Evolutionary conservation across 2,797 vertebrate species (phyloP).

Genomic region (Yasuhikotakia modesta): DNA sequence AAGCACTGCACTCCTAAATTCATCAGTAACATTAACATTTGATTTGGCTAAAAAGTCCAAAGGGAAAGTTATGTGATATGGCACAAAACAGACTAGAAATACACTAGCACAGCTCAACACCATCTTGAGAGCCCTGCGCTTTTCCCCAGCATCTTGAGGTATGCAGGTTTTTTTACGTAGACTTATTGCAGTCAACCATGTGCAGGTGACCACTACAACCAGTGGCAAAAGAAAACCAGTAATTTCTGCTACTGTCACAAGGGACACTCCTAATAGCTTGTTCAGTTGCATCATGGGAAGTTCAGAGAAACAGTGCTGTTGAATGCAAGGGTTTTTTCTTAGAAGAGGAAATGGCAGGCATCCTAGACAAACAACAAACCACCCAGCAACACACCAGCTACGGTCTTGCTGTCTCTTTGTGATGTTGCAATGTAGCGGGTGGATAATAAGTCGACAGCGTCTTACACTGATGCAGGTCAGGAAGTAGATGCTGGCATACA

Average conservation of each 20-base stretch:
- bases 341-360: slow-evolving; percentile 89
- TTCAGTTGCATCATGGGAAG: slow-evolving; percentile 79
- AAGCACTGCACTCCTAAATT: slow-evolving; percentile 71
- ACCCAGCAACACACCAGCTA: slow-evolving; percentile 76
- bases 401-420: slow-evolving; percentile 77
- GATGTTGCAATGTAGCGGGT: slow-evolving; percentile 79
- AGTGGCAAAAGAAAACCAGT: slow-evolving; percentile 87
- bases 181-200: slow-evolving; percentile 84
- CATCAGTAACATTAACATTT: slow-evolving; percentile 64
- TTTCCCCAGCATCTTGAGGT: slow-evolving; percentile 86
- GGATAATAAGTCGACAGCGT: slow-evolving; percentile 86
- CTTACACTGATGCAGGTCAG: slow-evolving; percentile 90
- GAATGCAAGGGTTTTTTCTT: slow-evolving; percentile 60
- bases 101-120: slow-evolving; percentile 88
- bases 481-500: slow-evolving; percentile 98
- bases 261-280: slow-evolving; percentile 65
- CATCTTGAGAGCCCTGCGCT: slow-evolving; percentile 89
- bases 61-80: slow-evolving; percentile 93
- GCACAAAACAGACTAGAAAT: slow-evolving; percentile 91
- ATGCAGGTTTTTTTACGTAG: slow-evolving; percentile 72
- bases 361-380: slow-evolving; percentile 84
- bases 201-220: slow-evolving; percentile 82
- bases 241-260: slow-evolving; percentile 82
- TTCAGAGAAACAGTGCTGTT: slow-evolving; percentile 82
- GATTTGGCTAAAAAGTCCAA: slow-evolving; percentile 90